These are phyloP conservation scores for Halocynthia aurantium DNA, from an alignment of 23 tunicate genomes.

Conservation along the genomic window DNA sequence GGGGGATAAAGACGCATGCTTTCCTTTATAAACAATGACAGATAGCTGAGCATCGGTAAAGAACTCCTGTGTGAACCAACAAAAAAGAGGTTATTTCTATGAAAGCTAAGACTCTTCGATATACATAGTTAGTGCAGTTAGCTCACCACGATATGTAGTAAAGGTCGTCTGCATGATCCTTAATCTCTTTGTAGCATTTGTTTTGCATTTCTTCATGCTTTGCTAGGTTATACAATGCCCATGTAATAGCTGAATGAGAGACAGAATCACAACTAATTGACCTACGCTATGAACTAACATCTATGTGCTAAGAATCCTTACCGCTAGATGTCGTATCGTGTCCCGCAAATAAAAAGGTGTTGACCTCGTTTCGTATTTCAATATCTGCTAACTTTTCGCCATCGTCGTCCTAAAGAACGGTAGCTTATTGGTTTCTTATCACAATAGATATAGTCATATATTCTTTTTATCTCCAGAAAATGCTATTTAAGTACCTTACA, in stretches of 20 bases:
- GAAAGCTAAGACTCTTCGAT: no score
- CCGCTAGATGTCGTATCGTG: slow-evolving; percentile 14
- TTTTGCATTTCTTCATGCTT: not conserved
- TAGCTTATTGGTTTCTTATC: no score
- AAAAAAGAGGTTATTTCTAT: no score
- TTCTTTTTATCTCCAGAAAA: no score
- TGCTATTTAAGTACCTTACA: no score
- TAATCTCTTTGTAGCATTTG: not conserved
- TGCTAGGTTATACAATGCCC: slow-evolving; percentile 2
- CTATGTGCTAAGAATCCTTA: not conserved
- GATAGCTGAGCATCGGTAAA: no score
- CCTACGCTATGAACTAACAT: no score
- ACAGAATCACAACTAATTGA: no score
- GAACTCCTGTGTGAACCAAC: no score
- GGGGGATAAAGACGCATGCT: slow-evolving; percentile 3
- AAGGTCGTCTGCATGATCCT: not conserved
- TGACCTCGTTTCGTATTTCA: slow-evolving; percentile 2
- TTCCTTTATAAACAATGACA: not conserved
- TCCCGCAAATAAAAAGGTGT: slow-evolving; percentile 4
- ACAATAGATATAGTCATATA: no score
- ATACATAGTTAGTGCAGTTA: not conserved
- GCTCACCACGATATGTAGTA: not conserved
- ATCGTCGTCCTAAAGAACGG: not conserved
- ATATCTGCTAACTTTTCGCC: not conserved
- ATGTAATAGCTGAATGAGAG: not conserved